Base-by-base conservation (phyloP, 1,140 invertebrate genomes). In the Drosophila punjabiensis region DNA sequence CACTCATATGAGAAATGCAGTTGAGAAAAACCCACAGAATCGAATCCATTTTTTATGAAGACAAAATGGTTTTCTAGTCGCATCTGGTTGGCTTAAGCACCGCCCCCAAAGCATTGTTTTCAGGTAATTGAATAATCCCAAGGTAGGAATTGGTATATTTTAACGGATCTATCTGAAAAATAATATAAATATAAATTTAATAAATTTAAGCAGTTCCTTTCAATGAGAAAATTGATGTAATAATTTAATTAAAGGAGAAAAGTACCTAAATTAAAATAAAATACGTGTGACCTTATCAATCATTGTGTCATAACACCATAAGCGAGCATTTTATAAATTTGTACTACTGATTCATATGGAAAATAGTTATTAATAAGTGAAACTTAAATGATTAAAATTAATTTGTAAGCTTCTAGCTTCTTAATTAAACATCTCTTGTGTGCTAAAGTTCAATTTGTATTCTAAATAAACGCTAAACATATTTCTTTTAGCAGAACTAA, bases 21-120 rank as follows among this genome's bases (percentile, higher is more conserved):
- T 39, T 30, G 18, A 13, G 48, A 30, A 58, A 71, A 71, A 71
- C 66, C 37, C 47, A 45, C n/a, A 56, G 45, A 56, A 55, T 50
- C 28, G 32, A 71, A 70, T 69, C 55, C 33, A 70, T 71, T 69
- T 69, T 70, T 69, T 69, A 71, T 47, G 68, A 64, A 69, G 50
- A 69, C 68, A 32, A 58, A 71, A 71, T 69, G 68, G 39, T 39
- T 69, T 71, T 32, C 68, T 47, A 69, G 65, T 47, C 68, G n/a
- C 65, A 64, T 39, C 47, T 74, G 45, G 11, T 41, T 35, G 32
- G 28, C 52, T 53, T 74, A 43, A 71, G 28, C 45, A 52, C n/a
- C 37, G 20, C 10, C 24, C 8, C 30, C n/a, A 14, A 37, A 3
- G 30, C 30, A 9, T 30, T 45, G 30, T 73, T 60, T 60, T 30